A percentile compares a stretch with the other conserved stretches of the same genome.
Evolutionary conservation across 2,888 invertebrate genomes (phyloP).

Genomic region (Ischnus inquisitorius): DNA sequence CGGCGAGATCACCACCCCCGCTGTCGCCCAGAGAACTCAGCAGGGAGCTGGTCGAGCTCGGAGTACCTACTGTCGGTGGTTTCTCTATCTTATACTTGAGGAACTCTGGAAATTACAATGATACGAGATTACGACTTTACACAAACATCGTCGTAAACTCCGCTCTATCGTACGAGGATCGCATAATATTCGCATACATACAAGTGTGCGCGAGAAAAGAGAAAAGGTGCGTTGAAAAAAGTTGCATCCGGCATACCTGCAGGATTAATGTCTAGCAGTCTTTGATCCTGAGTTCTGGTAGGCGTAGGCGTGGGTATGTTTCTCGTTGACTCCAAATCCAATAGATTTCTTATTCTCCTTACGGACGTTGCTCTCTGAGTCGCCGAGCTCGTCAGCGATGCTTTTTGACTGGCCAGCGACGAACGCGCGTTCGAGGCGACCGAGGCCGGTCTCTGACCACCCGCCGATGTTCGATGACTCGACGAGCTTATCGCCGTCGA

Average conservation of each 20-base stretch:
- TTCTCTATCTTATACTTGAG: conserved; percentile 96
- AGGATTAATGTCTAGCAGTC: conserved; percentile 95
- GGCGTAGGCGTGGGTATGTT: conserved; percentile 92
- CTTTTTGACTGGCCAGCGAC: conserved; percentile 80
- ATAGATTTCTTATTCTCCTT: conserved; percentile 92
- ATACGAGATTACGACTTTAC: not conserved
- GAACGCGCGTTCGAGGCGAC: conserved; percentile 82
- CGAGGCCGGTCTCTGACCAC: conserved; percentile 81
- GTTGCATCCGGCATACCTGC: conserved; percentile 90
- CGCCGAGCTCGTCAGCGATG: conserved; percentile 71
- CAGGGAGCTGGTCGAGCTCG: conserved; percentile 86
- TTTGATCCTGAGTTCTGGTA: conserved; percentile 89
- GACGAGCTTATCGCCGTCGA: conserved; percentile 84
- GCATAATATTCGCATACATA: not conserved
- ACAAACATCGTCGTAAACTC: too few species aligned
- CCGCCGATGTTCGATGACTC: conserved; percentile 80
- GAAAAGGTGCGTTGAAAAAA: too few species aligned
- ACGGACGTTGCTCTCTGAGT: conserved; percentile 88
- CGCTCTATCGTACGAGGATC: too few species aligned
- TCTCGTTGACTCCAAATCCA: conserved; percentile 89
- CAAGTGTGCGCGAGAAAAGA: not conserved
- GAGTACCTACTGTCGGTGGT: conserved; percentile 87
- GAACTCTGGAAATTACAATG: conserved; percentile 89
- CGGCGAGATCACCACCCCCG: conserved; percentile 84
- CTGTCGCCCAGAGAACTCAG: conserved; percentile 83